Base-by-base conservation (phyloP, 1,140 invertebrate species). In the Magallana ariakensis region DNA sequence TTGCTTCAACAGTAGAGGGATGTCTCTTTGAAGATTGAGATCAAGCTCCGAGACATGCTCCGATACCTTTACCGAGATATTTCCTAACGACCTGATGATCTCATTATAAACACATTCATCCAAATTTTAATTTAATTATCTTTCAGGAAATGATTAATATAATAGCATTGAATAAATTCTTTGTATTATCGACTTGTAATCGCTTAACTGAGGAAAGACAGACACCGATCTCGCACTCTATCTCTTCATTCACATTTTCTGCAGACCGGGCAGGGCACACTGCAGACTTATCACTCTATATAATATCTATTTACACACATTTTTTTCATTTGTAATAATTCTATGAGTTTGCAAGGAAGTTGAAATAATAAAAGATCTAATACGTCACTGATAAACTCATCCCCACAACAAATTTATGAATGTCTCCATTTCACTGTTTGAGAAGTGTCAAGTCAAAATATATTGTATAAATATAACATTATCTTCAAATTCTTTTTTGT, bases 91-190 rank as follows among this genome's bases (percentile, higher is more conserved):
- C 66, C 66, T 13, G 9, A 46, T 26, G 22, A 75, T 75, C 66
- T 75, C 66, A 75, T 75, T 75, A 75, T 75, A 75, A 75, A 75
- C 26, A 33, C 66, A 75, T 75, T 75, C 66, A 75, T 75, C 66
- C 22, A 26, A 26, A 75, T 26, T 75, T 75, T 75, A 75, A 75
- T 75, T 75, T 75, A 26, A 75, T 75, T 26, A 75, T 75, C 66
- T 75, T 75, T 60, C 33, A 13, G 33, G 33, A 75, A 75, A 75
- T 75, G 66, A 75, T 75, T 75, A 26, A 75, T 75, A 75, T 26
- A 75, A 75, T 75, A 75, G 33, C 8, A 75, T 26, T 26, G 66
- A 75, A 75, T 75, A 22, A 11, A 75, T 26, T 26, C 66, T 75
- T 75, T 75, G 66, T 26, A 75, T 75, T 75, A 75, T 75, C 66